A percentile compares a stretch with the other conserved stretches of the same genome.
These are phyloP conservation scores for Perognathus longimembris DNA, from an alignment of 2,113 vertebrate species.

Conservation along the genomic window DNA sequence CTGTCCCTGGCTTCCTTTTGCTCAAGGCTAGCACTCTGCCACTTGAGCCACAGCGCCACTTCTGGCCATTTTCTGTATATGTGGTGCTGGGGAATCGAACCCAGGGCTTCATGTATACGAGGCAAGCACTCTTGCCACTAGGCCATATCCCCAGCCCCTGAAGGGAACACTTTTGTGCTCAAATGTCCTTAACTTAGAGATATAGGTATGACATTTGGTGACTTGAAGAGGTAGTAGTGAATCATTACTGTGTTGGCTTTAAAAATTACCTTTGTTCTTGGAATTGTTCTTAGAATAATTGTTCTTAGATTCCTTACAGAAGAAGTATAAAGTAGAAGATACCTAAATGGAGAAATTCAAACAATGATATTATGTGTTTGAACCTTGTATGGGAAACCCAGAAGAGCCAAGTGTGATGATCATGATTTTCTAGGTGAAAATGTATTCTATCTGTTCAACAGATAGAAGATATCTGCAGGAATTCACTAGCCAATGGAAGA, in stretches of 20 bases:
- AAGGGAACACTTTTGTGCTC: neutral
- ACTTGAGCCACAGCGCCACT: too few species aligned
- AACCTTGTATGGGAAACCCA: neutral
- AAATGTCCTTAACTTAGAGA: neutral
- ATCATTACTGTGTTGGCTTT: neutral
- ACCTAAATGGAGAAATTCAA: neutral
- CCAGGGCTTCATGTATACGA: too few species aligned
- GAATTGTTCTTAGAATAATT: constrained; percentile 26
- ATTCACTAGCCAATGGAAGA: neutral
- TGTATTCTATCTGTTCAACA: neutral
- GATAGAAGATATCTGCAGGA: neutral
- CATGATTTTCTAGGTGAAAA: constrained; percentile 36
- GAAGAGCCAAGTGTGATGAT: neutral
- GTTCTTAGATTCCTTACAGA: neutral
- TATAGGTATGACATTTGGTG: neutral
- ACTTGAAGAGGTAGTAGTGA: constrained; percentile 30
- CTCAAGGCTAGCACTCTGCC: too few species aligned
- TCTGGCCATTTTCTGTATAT: too few species aligned
- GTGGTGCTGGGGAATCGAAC: too few species aligned
- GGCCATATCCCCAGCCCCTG: too few species aligned
- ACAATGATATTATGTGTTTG: neutral
- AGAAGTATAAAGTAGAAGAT: neutral
- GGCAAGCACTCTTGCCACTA: too few species aligned
- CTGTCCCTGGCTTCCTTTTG: too few species aligned
- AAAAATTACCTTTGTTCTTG: neutral